Conservation (phyloP, 2,888 invertebrate species). For the Drosophila yooni region DNA sequence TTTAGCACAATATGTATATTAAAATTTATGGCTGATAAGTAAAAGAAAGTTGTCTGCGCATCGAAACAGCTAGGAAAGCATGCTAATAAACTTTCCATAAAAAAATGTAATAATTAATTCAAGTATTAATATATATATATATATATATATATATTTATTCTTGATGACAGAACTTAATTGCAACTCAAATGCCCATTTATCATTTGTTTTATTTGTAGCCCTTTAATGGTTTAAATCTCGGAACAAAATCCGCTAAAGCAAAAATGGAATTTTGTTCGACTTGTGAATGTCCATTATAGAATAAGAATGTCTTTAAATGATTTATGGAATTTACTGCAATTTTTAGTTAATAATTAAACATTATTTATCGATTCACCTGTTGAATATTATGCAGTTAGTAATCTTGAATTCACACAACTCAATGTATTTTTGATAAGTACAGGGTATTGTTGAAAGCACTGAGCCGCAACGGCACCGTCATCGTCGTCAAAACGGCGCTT, state of each 20-base stretch:
- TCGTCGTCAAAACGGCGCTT: conserved; percentile 29
- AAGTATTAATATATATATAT: neutral
- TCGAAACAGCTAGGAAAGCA: neutral
- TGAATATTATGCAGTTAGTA: neutral
- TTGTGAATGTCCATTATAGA: neutral
- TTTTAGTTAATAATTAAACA: neutral
- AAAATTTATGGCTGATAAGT: conserved; percentile 24
- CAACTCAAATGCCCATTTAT: conserved; percentile 18
- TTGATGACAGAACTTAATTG: conserved; percentile 31
- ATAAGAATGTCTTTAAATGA: neutral
- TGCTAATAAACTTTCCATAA: conserved; percentile 24
- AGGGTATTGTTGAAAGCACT: conserved; percentile 37
- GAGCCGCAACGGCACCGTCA: conserved; percentile 38
- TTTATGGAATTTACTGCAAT: neutral
- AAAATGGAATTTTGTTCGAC: neutral
- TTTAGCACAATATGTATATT: conserved; percentile 4
- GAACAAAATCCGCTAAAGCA: conserved; percentile 1
- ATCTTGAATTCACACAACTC: neutral
- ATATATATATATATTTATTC: neutral
- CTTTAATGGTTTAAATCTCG: conserved; percentile 15
- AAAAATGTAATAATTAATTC: no score
- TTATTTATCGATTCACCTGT: neutral
- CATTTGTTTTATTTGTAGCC: conserved; percentile 33
- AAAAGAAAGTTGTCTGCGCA: conserved; percentile 35
- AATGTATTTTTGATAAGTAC: neutral